Conservation (phyloP, 2,113 vertebrate species). For the Neotoma lepida region DNA sequence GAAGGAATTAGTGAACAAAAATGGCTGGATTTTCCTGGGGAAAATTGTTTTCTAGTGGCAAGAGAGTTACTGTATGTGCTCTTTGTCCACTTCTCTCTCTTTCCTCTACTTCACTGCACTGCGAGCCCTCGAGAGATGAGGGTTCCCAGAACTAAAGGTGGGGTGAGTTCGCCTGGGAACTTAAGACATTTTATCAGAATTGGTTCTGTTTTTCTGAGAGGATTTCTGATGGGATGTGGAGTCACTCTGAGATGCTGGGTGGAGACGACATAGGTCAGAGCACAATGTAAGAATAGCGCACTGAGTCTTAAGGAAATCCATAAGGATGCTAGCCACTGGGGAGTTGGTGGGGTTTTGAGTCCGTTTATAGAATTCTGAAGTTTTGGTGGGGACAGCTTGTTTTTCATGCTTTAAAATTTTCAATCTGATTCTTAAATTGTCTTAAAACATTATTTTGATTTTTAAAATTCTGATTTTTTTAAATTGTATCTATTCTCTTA, state of each 20-base stretch:
- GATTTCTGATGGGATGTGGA: neutral
- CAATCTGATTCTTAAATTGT: neutral
- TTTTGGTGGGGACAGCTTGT: neutral
- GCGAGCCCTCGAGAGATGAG: neutral
- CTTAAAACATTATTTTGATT: neutral
- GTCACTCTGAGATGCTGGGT: neutral
- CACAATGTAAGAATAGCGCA: neutral
- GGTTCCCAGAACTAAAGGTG: conserved; percentile 30
- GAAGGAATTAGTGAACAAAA: neutral
- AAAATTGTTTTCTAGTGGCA: neutral
- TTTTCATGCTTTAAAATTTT: neutral
- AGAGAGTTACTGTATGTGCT: neutral
- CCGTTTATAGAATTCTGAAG: neutral
- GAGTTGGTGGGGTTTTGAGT: neutral
- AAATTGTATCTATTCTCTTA: neutral
- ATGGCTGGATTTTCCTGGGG: neutral
- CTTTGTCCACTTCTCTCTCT: fast-evolving
- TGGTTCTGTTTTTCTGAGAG: conserved; percentile 10
- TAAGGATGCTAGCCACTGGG: neutral
- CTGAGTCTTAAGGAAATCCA: neutral
- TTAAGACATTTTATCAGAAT: conserved; percentile 16
- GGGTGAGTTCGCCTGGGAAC: conserved; percentile 64
- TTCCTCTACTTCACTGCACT: neutral
- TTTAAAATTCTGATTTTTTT: conserved; percentile 15
- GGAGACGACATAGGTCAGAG: neutral